A percentile compares a stretch with the other conserved stretches of the same genome.
Conservation (phyloP, 2,888 invertebrate genomes). For the Caenorhabditis sp. region DNA sequence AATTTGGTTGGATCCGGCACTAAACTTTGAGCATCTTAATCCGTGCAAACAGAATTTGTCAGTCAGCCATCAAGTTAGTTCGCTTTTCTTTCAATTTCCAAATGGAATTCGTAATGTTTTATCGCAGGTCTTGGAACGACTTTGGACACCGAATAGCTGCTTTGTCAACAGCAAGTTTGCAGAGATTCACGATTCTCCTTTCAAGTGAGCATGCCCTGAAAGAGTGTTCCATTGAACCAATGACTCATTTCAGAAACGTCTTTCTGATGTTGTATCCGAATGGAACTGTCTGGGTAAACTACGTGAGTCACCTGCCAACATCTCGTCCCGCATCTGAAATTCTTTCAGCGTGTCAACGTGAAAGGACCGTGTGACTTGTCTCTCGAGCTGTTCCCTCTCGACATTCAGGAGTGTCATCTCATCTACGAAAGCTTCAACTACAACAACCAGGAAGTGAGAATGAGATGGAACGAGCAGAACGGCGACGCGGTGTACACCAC, state of each 20-base stretch:
- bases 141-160: conserved; percentile 79
- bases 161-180: conserved; percentile 82
- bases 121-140: conserved; percentile 70
- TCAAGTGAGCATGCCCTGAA: conserved; percentile 67
- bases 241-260: conserved; percentile 64
- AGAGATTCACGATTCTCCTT: conserved; percentile 82
- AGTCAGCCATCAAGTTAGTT: conserved; percentile 79
- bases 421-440: conserved; percentile 83
- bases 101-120: conserved; percentile 20
- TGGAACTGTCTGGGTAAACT: conserved; percentile 82
- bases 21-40: conserved; percentile 79
- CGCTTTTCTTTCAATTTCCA: not conserved
- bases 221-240: not conserved
- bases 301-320: conserved; percentile 70
- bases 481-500: conserved; percentile 64
- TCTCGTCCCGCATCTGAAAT: not conserved
- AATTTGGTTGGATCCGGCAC: conserved; percentile 80
- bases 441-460: conserved; percentile 82
- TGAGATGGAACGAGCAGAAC: conserved; percentile 77
- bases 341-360: conserved; percentile 79
- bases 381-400: conserved; percentile 80
- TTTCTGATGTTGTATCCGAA: conserved; percentile 82
- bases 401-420: conserved; percentile 80
- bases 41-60: conserved; percentile 83
- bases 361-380: conserved; percentile 82